Evolutionary conservation across 1,140 invertebrate species (phyloP), one percentile per base, ranked within the genome.

Genomic region (Drosophila novamexicana): DNA sequence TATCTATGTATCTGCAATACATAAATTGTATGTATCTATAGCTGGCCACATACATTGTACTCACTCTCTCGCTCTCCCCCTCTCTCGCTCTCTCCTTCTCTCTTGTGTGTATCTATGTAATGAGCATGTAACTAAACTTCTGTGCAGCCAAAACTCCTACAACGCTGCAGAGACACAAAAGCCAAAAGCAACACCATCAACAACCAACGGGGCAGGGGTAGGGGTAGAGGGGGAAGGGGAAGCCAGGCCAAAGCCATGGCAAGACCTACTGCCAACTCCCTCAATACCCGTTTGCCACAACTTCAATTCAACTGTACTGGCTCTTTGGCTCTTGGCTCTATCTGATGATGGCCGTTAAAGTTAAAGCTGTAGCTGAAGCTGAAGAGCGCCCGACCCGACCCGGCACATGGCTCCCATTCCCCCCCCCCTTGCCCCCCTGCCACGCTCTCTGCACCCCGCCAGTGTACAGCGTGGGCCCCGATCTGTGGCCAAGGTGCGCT

Each of bases 111-210:
- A 74, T 86, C 79, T 86, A 88, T 86, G 83, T 88, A 86, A 86
- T 88, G 83, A 86, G 83, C 83, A 83, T 86, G 83, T 86, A 86
- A 86, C 83, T 88, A 88, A 86, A 86, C 83, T 86, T 86, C 83
- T 86, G 83, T 86, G 83, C 77, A 86, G 83, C 83, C 83, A 83
- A 86, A 86, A 86, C 83, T 86, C 83, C 83, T 86, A 86, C 83
- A 88, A 86, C 79, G 73, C 50, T 64, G 61, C 73, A 83, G 80
- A 79, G 79, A 79, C 63, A 78, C 78, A 57, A 75, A 68, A 79
- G 63, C 61, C 54, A 52, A 62, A 52, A 40, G 45, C 54, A 63
- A 64, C 53, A 65, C 58, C 12, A 53, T 16, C 49, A 52, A 54
- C 34, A 39, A 22, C 56, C 42, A 58, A 18, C 56, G 34, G 29